Percentiles rank a stretch among this genome's conserved stretches.
Conservation (phyloP, 2,888 invertebrate species). For the Gortyna flavago region DNA sequence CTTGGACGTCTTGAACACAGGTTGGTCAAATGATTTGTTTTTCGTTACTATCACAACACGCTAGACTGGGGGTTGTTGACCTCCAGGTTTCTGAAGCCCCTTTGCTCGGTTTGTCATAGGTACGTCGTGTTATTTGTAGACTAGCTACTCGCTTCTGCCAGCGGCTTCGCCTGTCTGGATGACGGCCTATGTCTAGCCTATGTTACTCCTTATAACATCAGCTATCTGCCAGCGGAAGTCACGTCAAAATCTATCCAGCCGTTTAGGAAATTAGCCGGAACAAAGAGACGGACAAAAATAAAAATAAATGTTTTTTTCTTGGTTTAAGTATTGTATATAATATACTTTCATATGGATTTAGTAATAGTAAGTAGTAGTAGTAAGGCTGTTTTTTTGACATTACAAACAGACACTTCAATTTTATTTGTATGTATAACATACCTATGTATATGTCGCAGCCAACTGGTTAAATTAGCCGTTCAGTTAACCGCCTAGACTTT, state of each 20-base stretch:
- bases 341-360: too few relatives aligned
- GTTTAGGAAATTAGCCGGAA: not conserved
- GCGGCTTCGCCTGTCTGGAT: not conserved
- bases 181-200: not conserved
- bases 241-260: not conserved
- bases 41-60: conserved; percentile 46
- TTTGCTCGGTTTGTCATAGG: not conserved
- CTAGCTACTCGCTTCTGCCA: not conserved
- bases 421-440: too few relatives aligned
- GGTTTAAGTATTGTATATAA: not conserved
- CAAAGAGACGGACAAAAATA: not conserved
- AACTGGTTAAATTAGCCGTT: too few relatives aligned
- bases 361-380: too few relatives aligned
- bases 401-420: too few relatives aligned
- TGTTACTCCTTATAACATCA: not conserved
- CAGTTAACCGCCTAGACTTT: too few relatives aligned
- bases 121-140: too few relatives aligned
- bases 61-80: conserved; percentile 45
- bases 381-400: too few relatives aligned
- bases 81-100: conserved; percentile 3
- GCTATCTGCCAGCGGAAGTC: not conserved
- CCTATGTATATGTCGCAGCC: too few relatives aligned
- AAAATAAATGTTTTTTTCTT: not conserved
- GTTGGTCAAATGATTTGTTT: conserved; percentile 37
- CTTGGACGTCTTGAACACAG: conserved; percentile 29